Conservation (phyloP, 2,113 vertebrate species). For the Otus sunia region DNA sequence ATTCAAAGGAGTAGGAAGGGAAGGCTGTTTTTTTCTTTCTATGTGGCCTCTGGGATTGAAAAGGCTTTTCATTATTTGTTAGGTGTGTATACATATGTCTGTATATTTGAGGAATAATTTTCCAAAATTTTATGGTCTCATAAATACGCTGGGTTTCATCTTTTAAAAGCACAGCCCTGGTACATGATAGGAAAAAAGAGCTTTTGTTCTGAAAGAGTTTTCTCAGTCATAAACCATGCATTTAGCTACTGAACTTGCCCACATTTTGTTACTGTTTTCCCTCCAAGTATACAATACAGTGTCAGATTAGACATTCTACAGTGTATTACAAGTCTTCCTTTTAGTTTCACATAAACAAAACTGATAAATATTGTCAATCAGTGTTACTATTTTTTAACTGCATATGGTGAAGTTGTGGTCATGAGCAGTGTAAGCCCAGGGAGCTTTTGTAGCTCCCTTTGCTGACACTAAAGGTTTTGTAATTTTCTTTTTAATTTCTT, state of each 20-base stretch:
- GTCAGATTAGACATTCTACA: slow-evolving; percentile 67
- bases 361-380: slow-evolving; percentile 65
- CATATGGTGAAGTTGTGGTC: slow-evolving; percentile 20
- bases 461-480: slow-evolving; percentile 14
- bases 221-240: slow-evolving; percentile 46
- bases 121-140: slow-evolving; percentile 25
- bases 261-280: slow-evolving; percentile 59
- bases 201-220: slow-evolving; percentile 60
- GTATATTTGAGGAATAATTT: slow-evolving; percentile 45
- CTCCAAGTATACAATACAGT: slow-evolving; percentile 57
- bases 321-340: slow-evolving; percentile 53
- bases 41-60: neutral
- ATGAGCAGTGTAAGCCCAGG: slow-evolving; percentile 1
- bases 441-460: slow-evolving; percentile 22
- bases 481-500: slow-evolving; percentile 51
- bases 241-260: slow-evolving; percentile 63
- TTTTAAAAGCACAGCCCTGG: slow-evolving; percentile 17
- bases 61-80: slow-evolving; percentile 28
- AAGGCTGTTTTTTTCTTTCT: slow-evolving; percentile 11
- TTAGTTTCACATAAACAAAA: slow-evolving; percentile 59
- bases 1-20: neutral
- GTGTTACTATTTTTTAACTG: slow-evolving; percentile 45
- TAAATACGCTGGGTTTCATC: slow-evolving; percentile 18
- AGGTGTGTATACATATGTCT: neutral
- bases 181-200: slow-evolving; percentile 13